phyloP scores from a whole-genome alignment of 2,888 invertebrate species.

The Zygogramma bicolorata region DNA sequence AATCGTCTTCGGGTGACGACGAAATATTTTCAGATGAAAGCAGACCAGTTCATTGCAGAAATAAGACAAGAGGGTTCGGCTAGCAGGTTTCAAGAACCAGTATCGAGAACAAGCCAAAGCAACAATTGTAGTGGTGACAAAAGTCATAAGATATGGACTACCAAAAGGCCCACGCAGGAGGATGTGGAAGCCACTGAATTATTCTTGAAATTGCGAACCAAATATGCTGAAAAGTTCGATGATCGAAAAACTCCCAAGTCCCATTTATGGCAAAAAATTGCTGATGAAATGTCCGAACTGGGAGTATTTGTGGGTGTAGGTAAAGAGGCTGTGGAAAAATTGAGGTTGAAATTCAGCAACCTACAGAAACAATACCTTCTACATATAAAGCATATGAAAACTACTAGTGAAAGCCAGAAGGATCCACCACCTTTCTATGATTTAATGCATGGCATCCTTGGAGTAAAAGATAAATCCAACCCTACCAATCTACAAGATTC shows the following conservation, averaged over 20 bases:
- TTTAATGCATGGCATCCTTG: background rate
- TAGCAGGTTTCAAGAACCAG: background rate
- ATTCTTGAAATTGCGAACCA: background rate
- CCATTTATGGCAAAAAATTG: background rate
- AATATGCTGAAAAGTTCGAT: background rate
- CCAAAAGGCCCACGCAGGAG: background rate
- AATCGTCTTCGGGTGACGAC: too few relatives aligned
- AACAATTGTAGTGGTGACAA: background rate
- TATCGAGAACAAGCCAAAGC: background rate
- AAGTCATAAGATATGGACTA: background rate
- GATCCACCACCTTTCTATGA: background rate
- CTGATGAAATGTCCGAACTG: background rate
- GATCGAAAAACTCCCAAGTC: background rate
- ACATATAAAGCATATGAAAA: background rate
- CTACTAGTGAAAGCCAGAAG: background rate
- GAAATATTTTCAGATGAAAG: slow-evolving; percentile 1
- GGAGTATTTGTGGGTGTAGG: background rate
- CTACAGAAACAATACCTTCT: background rate
- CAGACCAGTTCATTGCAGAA: background rate
- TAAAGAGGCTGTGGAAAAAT: background rate
- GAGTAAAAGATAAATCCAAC: background rate
- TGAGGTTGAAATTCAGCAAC: background rate
- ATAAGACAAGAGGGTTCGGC: background rate
- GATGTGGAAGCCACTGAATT: background rate
- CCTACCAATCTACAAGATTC: background rate